Conservation (phyloP, 1,140 invertebrate species). For the Rhopalosiphum maidis region DNA sequence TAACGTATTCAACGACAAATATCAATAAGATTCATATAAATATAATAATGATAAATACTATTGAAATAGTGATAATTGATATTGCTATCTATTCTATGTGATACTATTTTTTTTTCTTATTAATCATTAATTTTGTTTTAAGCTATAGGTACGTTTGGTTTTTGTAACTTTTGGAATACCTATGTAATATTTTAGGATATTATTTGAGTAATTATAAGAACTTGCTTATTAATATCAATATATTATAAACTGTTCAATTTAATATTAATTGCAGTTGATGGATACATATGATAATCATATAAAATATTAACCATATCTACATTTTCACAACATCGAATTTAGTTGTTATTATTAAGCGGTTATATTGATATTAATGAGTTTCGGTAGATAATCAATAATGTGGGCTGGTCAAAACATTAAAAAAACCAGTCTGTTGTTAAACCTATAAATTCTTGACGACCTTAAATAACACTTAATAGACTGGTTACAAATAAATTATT, state of each 20-base stretch:
- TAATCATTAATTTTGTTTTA: not conserved
- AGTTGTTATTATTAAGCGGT: constrained; percentile 16
- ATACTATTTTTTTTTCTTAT: not conserved
- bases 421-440: constrained; percentile 28
- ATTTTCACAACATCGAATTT: constrained; percentile 12
- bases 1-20: not conserved
- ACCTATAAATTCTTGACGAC: constrained; percentile 25
- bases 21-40: not conserved
- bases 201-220: not conserved
- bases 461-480: constrained; percentile 32
- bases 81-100: not conserved
- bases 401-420: constrained; percentile 44
- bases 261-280: not conserved
- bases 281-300: not conserved
- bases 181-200: not conserved
- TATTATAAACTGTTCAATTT: not conserved
- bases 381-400: constrained; percentile 24
- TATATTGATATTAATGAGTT: constrained; percentile 34
- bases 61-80: no score
- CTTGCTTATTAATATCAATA: not conserved
- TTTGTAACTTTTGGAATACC: not conserved
- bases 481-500: constrained; percentile 1
- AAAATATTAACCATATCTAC: not conserved
- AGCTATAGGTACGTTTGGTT: not conserved
- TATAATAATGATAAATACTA: not conserved